Percentiles rank a stretch among this genome's conserved stretches.
These are phyloP conservation scores for Geopemphigus sp. DNA, from an alignment of 1,140 invertebrate species.

Conservation along the genomic window DNA sequence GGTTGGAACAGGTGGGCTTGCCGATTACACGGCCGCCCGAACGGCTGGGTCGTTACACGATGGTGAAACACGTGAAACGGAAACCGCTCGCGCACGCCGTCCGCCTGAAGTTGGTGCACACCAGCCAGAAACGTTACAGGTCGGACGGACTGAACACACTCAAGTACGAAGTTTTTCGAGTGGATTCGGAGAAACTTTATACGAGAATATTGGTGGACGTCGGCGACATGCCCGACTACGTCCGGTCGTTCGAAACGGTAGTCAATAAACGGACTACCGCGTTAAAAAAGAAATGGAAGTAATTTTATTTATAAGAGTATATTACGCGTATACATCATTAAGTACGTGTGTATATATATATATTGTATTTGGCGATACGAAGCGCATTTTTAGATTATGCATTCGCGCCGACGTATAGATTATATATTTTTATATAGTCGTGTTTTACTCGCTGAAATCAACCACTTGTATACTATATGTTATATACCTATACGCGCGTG, in stretches of 20 bases:
- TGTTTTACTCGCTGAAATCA: background rate
- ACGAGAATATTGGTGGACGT: slow-evolving; percentile 60
- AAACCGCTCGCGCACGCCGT: slow-evolving; percentile 57
- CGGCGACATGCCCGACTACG: slow-evolving; percentile 55
- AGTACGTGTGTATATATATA: too few relatives aligned
- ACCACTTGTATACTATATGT: too few relatives aligned
- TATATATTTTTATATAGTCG: background rate
- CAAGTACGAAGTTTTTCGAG: slow-evolving; percentile 56
- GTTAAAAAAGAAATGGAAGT: slow-evolving; percentile 10
- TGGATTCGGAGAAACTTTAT: slow-evolving; percentile 55
- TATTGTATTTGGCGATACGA: background rate
- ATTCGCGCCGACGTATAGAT: background rate
- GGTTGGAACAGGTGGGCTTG: slow-evolving; percentile 56
- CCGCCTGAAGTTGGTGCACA: slow-evolving; percentile 56
- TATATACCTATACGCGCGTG: too few relatives aligned
- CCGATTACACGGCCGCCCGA: slow-evolving; percentile 57
- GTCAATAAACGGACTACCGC: background rate
- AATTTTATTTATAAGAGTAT: background rate
- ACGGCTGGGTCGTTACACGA: slow-evolving; percentile 59
- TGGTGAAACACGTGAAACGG: slow-evolving; percentile 59
- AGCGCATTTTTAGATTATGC: background rate
- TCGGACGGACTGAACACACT: slow-evolving; percentile 61
- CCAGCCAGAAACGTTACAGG: slow-evolving; percentile 57
- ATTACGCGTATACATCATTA: too few relatives aligned
- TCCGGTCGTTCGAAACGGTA: slow-evolving; percentile 13